Conservation (phyloP, 2,797 vertebrate species). For the Echeneis naucrates region DNA sequence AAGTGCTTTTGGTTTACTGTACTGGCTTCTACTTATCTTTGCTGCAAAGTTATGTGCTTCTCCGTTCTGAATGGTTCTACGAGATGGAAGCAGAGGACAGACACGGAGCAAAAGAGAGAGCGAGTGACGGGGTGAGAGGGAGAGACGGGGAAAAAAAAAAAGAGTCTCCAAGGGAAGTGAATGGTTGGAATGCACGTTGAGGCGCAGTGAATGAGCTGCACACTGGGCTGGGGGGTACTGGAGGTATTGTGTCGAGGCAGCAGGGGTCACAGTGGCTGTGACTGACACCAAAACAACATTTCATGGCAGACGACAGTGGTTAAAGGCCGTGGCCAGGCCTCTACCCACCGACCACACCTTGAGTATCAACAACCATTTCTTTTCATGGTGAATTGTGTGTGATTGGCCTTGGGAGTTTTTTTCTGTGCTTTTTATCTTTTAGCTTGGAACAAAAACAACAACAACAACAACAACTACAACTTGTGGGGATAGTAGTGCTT, state of each 20-base stretch:
- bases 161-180: constrained; percentile 82
- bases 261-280: constrained; percentile 82
- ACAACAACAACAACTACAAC: background rate
- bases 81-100: constrained; percentile 60
- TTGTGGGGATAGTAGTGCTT: background rate
- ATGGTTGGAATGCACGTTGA: constrained; percentile 81
- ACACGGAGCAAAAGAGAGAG: constrained; percentile 41
- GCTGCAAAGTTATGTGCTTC: constrained; percentile 42
- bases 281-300: constrained; percentile 85
- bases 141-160: constrained; percentile 61
- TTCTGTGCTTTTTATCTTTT: background rate
- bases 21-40: constrained; percentile 48
- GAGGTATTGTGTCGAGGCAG: constrained; percentile 81
- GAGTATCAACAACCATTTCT: constrained; percentile 56
- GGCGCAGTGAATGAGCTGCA: constrained; percentile 80
- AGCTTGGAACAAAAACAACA: background rate
- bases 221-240: constrained; percentile 74
- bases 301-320: constrained; percentile 80
- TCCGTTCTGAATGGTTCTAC: constrained; percentile 53
- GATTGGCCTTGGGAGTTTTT: constrained; percentile 20
- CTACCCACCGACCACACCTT: constrained; percentile 69
- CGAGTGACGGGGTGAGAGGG: constrained; percentile 63
- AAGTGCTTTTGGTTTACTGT: constrained; percentile 54
- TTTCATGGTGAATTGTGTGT: constrained; percentile 43
- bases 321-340: constrained; percentile 67